Evolutionary conservation across 2,797 vertebrate genomes (phyloP).

Genomic region (Lophius americanus): DNA sequence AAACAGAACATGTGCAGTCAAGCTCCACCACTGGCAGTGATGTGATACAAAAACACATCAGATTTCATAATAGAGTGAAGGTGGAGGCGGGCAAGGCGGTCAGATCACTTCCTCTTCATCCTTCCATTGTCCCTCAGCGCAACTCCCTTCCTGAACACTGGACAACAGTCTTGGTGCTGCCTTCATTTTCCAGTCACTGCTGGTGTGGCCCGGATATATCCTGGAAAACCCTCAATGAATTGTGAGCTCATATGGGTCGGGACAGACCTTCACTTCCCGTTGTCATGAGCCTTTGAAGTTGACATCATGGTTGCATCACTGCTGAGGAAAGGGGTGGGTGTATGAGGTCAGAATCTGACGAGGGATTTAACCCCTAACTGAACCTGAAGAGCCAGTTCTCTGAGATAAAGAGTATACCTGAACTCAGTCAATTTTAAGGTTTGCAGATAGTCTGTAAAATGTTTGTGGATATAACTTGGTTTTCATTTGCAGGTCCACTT

Average conservation of each 20-base stretch:
- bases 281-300: conserved; percentile 1
- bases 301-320: conserved; percentile 23
- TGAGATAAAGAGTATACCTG: conserved; percentile 13
- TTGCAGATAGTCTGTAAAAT: neutral
- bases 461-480: too few relatives aligned
- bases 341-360: conserved; percentile 12
- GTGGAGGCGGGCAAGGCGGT: conserved; percentile 27
- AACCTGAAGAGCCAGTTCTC: conserved; percentile 1
- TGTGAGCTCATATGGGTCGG: conserved; percentile 9
- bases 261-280: neutral
- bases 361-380: conserved; percentile 3
- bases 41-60: conserved; percentile 2
- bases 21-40: neutral
- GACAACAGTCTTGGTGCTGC: conserved; percentile 19
- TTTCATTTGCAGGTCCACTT: too few relatives aligned
- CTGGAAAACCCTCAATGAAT: conserved; percentile 38
- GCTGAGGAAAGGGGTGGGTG: neutral
- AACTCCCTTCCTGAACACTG: conserved; percentile 69
- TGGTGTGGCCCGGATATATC: conserved; percentile 17
- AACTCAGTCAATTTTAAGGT: neutral
- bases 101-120: conserved; percentile 66
- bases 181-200: conserved; percentile 17
- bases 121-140: conserved; percentile 53
- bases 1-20: neutral
- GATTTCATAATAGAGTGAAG: conserved; percentile 29